Percentiles rank a stretch among this genome's conserved stretches.
Evolutionary conservation across 2,888 invertebrate genomes (phyloP).

Genomic region (Aricia artaxerxes): DNA sequence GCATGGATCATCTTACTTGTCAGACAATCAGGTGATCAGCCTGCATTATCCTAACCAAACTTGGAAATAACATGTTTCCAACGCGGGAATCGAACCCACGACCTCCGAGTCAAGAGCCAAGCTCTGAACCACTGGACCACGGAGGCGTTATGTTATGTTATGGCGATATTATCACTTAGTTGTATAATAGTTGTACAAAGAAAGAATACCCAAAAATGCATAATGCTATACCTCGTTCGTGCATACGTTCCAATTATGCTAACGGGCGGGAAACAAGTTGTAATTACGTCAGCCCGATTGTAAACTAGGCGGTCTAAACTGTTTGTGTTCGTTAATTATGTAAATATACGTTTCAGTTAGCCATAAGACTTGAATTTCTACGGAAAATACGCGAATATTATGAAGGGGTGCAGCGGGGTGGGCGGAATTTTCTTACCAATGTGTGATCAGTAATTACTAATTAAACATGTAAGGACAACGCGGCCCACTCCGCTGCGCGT

Average conservation of each 20-base stretch:
- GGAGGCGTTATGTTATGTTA: no score
- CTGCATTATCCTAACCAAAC: no score
- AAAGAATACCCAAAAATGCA: background rate
- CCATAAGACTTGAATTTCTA: background rate
- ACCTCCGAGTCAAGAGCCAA: no score
- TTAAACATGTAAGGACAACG: no score
- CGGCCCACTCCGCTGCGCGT: no score
- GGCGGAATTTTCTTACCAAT: background rate
- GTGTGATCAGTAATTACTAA: no score
- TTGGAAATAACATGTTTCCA: no score
- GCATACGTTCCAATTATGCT: constrained; percentile 27
- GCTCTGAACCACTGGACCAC: no score
- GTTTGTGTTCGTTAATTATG: constrained; percentile 26
- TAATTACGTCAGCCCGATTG: constrained; percentile 28
- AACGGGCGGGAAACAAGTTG: constrained; percentile 20
- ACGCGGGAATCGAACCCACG: no score
- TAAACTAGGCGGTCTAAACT: constrained; percentile 14
- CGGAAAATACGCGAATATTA: background rate
- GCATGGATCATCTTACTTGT: no score
- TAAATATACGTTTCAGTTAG: constrained; percentile 18
- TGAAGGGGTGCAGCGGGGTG: background rate
- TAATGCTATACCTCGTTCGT: constrained; percentile 18
- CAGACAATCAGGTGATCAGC: no score
- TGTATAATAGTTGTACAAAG: background rate
- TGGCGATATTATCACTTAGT: no score